Percentiles rank a stretch among this genome's conserved stretches.
phyloP scores from a whole-genome alignment of 2,113 vertebrate species.

The Ictalurus furcatus region DNA sequence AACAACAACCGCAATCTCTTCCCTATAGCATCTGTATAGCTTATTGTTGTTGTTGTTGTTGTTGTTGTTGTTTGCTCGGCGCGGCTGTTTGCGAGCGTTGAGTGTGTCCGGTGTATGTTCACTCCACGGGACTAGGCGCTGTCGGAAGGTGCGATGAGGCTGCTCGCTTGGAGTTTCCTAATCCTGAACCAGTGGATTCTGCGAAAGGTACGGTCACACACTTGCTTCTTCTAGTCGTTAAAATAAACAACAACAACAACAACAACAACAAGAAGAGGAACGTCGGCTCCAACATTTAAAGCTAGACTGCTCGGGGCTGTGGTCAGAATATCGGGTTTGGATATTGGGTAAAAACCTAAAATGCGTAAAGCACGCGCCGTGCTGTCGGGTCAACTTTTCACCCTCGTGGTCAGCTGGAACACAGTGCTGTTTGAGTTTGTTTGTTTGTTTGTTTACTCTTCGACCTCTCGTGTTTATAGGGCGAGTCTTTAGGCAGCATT shows the following conservation, averaged over 20 bases:
- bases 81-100: background rate
- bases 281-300: background rate
- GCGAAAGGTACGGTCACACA: slow-evolving; percentile 65
- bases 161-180: slow-evolving; percentile 74
- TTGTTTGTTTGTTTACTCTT: background rate
- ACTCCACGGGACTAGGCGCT: slow-evolving; percentile 68
- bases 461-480: background rate
- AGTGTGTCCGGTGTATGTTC: slow-evolving; percentile 68
- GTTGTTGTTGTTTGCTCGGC: background rate
- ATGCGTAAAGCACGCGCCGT: background rate
- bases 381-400: slow-evolving; percentile 14
- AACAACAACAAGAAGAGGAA: background rate
- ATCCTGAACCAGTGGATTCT: slow-evolving; percentile 77
- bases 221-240: background rate
- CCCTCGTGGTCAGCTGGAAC: background rate
- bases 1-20: background rate
- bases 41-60: too few species aligned
- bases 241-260: background rate
- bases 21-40: slow-evolving; percentile 28
- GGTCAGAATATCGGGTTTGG: background rate
- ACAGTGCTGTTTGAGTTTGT: background rate
- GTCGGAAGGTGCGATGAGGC: slow-evolving; percentile 76
- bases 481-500: background rate
- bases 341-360: background rate
- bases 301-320: too few species aligned